Conservation (phyloP, 2,113 vertebrate species). For the Microtus montanus region DNA sequence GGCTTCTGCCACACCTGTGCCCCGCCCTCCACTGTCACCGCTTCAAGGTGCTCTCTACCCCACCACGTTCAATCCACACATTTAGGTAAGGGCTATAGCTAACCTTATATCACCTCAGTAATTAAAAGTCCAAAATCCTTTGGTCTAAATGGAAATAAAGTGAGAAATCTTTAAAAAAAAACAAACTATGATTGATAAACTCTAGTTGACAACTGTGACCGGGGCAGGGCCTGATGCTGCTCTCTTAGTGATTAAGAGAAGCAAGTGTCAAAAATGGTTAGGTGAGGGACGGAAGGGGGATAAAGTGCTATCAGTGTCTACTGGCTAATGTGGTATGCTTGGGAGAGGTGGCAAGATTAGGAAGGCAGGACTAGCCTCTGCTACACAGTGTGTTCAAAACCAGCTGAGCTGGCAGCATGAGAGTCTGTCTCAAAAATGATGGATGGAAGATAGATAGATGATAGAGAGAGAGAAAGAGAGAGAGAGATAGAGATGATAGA, state of each 20-base stretch:
- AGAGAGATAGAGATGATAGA: no score
- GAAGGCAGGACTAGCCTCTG: background rate
- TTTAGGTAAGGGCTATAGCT: background rate
- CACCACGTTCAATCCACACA: background rate
- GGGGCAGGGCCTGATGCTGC: background rate
- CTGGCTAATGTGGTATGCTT: background rate
- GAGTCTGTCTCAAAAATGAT: background rate
- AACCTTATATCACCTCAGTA: background rate
- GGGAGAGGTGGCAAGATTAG: background rate
- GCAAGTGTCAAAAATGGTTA: background rate
- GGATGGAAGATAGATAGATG: background rate
- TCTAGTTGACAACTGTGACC: background rate
- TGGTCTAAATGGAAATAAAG: background rate
- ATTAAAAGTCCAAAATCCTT: background rate
- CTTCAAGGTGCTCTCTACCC: no score
- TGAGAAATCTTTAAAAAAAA: background rate
- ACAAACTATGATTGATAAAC: background rate
- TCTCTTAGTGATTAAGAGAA: background rate
- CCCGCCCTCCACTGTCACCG: fast-evolving
- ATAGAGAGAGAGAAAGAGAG: no score
- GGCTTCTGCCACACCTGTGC: background rate
- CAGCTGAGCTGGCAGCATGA: background rate
- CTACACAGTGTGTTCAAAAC: background rate
- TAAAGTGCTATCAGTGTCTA: background rate
- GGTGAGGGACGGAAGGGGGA: background rate